Evolutionary conservation across 2,113 vertebrate genomes (phyloP).

Genomic region (Leiothrix lutea): DNA sequence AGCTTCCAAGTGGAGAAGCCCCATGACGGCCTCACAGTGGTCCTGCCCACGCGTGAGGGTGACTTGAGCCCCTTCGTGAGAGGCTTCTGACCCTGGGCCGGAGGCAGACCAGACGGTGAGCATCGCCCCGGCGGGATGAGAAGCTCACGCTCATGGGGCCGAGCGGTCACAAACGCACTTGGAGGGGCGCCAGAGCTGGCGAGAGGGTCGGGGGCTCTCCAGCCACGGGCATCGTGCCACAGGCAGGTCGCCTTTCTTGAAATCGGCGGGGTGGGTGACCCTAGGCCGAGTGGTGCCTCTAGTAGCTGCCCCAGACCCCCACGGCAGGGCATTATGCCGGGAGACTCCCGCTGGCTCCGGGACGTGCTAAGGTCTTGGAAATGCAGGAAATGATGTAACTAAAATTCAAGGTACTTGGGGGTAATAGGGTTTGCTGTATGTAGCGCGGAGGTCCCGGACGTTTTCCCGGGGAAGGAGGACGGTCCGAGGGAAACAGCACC

Average conservation of each 20-base stretch:
- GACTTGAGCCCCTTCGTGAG: neutral
- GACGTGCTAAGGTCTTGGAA: neutral
- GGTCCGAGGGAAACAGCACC: neutral
- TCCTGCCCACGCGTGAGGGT: neutral
- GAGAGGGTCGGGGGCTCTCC: neutral
- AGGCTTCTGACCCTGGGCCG: neutral
- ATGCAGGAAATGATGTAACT: conserved; percentile 17
- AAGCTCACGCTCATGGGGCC: neutral
- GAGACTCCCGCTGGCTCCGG: neutral
- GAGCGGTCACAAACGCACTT: neutral
- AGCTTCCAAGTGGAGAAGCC: neutral
- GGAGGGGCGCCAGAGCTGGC: neutral
- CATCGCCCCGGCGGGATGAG: neutral
- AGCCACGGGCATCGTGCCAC: neutral
- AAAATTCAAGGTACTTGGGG: neutral
- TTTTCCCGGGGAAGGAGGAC: neutral
- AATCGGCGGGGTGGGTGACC: neutral
- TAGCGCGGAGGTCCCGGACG: neutral
- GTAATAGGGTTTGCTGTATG: neutral
- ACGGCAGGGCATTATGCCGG: neutral
- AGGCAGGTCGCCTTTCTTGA: neutral
- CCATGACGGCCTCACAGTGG: neutral
- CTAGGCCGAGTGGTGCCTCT: neutral
- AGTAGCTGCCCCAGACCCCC: neutral
- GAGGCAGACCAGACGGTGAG: neutral